Conservation (phyloP, 92 coral and sea anemone species). For the Zoanthus sansibaricus region DNA sequence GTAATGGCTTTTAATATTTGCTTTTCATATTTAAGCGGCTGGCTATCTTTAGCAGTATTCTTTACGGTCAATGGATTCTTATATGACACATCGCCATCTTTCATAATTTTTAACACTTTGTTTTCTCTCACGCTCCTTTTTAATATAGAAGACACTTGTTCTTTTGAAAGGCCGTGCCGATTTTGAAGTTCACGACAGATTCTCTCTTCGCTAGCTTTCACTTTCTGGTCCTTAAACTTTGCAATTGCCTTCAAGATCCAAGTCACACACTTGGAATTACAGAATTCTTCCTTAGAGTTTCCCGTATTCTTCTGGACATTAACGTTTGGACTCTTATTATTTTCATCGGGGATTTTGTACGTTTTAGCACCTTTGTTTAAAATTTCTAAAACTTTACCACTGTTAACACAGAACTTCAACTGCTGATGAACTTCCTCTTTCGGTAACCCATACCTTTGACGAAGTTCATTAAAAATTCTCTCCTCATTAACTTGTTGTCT, state of each 20-base stretch:
- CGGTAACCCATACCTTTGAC: constrained; percentile 39
- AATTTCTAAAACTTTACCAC: constrained; percentile 51
- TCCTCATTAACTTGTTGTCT: constrained; percentile 64
- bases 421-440: constrained; percentile 48
- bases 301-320: neutral
- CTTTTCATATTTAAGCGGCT: constrained; percentile 32
- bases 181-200: constrained; percentile 49
- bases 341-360: constrained; percentile 44
- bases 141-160: constrained; percentile 47
- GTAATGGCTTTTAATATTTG: constrained; percentile 44
- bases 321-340: constrained; percentile 50
- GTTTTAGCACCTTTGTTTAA: constrained; percentile 46
- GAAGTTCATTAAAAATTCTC: constrained; percentile 45
- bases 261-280: constrained; percentile 28
- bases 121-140: constrained; percentile 57
- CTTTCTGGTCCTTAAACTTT: constrained; percentile 60
- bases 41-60: constrained; percentile 8
- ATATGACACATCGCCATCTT: constrained; percentile 50
- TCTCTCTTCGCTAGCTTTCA: constrained; percentile 63
- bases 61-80: constrained; percentile 43
- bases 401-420: constrained; percentile 49
- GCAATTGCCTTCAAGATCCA: constrained; percentile 61
- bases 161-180: constrained; percentile 51
- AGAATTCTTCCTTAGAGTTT: neutral
- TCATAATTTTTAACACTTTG: constrained; percentile 45